phyloP scores from a whole-genome alignment of 2,797 vertebrate genomes.

The Rhinogobio ventralis region DNA sequence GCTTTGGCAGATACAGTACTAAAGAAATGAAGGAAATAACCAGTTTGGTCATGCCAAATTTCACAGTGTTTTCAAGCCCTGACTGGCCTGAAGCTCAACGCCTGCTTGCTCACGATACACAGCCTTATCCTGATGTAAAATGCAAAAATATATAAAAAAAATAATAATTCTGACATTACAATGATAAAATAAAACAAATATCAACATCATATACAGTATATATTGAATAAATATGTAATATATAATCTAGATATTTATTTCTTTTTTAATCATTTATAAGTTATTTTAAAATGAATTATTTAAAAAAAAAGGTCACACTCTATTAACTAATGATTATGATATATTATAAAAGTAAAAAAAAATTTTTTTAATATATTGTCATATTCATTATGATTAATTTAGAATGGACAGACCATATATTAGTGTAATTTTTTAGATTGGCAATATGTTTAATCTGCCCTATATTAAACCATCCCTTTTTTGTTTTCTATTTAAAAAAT shows the following conservation, averaged over 20 bases:
- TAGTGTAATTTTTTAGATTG: too few species aligned
- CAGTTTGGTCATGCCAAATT: constrained; percentile 22
- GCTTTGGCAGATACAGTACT: constrained; percentile 23
- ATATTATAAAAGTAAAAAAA: too few species aligned
- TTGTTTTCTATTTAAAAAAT: too few species aligned
- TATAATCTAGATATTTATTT: background rate
- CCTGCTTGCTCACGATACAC: background rate
- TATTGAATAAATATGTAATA: background rate
- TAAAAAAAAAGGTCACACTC: background rate
- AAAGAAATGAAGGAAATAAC: constrained; percentile 33
- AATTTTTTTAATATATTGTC: too few species aligned
- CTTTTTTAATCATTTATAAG: background rate
- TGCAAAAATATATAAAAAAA: background rate
- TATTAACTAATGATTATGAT: too few species aligned
- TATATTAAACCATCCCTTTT: too few species aligned
- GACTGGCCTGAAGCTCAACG: constrained; percentile 2
- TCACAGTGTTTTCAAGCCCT: constrained; percentile 8
- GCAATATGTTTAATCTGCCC: too few species aligned
- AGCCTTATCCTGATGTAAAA: background rate
- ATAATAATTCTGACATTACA: background rate
- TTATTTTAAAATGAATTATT: background rate
- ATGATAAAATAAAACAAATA: background rate
- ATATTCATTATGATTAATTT: too few species aligned
- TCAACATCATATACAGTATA: background rate
- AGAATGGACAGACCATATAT: too few species aligned